phyloP scores from a whole-genome alignment of 2,888 invertebrate genomes.

The Hemistola chrysoprasaria region DNA sequence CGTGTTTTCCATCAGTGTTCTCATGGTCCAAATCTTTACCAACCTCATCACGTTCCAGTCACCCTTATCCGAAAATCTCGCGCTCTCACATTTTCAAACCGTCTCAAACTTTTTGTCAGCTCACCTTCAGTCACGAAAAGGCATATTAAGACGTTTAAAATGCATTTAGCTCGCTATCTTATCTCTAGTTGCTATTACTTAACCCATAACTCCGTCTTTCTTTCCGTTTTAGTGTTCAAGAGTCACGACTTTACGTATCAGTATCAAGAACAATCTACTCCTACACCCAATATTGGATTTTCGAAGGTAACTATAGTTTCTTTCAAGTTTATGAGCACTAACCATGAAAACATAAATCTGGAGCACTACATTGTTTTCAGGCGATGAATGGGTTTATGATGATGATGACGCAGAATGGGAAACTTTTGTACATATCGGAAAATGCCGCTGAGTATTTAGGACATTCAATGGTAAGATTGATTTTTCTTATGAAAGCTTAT shows the following conservation, averaged over 20 bases:
- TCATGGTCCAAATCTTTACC: slow-evolving; percentile 66
- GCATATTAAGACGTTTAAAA: slow-evolving; percentile 80
- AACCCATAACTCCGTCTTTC: slow-evolving; percentile 78
- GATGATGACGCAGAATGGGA: slow-evolving; percentile 99
- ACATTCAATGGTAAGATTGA: slow-evolving; percentile 94
- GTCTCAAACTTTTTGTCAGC: slow-evolving; percentile 72
- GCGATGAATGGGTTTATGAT: slow-evolving; percentile 98
- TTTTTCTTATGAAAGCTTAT: no score
- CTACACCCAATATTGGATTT: slow-evolving; percentile 94
- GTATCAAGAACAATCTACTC: slow-evolving; percentile 86
- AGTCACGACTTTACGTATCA: slow-evolving; percentile 86
- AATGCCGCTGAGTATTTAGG: slow-evolving; percentile 99
- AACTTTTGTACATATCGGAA: slow-evolving; percentile 98
- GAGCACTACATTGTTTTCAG: slow-evolving; percentile 78
- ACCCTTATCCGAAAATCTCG: slow-evolving; percentile 61
- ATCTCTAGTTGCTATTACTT: slow-evolving; percentile 73
- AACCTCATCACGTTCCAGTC: slow-evolving; percentile 66
- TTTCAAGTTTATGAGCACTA: slow-evolving; percentile 57
- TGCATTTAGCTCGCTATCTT: slow-evolving; percentile 79
- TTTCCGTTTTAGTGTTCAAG: slow-evolving; percentile 92
- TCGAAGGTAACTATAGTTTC: slow-evolving; percentile 87
- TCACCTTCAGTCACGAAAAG: slow-evolving; percentile 78
- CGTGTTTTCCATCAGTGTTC: slow-evolving; percentile 56
- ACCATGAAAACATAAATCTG: slow-evolving; percentile 44
- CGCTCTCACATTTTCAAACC: slow-evolving; percentile 52